These are phyloP conservation scores for Leptarthrus brevirostris DNA, from an alignment of 2,888 invertebrate species.

Conservation along the genomic window DNA sequence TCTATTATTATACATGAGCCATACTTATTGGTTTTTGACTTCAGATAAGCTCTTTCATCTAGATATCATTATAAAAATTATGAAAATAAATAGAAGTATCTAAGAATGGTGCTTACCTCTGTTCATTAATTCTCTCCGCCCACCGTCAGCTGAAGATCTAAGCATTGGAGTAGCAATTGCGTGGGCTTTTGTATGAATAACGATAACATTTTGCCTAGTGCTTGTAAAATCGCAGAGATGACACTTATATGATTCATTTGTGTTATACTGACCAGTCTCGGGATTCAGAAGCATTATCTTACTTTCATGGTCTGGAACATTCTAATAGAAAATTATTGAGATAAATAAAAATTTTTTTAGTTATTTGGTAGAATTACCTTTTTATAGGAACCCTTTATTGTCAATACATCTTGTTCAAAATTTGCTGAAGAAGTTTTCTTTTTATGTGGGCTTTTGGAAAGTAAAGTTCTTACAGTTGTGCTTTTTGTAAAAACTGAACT, in stretches of 20 bases:
- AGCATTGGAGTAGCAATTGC: too few species aligned
- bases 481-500: conserved; percentile 1
- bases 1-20: conserved; percentile 55
- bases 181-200: conserved; percentile 79
- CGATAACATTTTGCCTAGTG: conserved; percentile 77
- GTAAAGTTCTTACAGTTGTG: neutral
- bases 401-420: neutral
- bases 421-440: neutral
- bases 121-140: too few species aligned
- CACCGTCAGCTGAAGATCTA: too few species aligned
- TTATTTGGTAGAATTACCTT: too few species aligned
- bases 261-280: neutral
- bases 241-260: conserved; percentile 70
- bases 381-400: neutral
- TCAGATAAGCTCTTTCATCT: neutral
- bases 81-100: conserved; percentile 55
- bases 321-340: too few species aligned
- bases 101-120: conserved; percentile 2
- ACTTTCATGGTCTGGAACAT: conserved; percentile 17
- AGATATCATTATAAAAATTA: conserved; percentile 58
- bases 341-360: too few species aligned
- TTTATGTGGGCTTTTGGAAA: neutral
- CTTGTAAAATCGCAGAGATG: conserved; percentile 75
- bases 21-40: neutral
- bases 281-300: conserved; percentile 15